Base-by-base conservation (phyloP, 1,140 invertebrate genomes). In the Nylanderia fulva region DNA sequence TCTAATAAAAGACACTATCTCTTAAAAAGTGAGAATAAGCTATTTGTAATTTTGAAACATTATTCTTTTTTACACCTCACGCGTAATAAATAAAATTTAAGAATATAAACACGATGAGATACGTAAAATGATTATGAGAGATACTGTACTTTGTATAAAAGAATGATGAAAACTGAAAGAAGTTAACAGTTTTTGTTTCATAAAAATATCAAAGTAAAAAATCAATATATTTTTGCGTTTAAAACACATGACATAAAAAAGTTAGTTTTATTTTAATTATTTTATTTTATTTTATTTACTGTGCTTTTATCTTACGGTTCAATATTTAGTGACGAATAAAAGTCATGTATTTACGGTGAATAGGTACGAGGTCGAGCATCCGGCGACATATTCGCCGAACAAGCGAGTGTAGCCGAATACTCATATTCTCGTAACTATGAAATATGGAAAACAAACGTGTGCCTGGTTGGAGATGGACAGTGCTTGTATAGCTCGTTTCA, bases 401-500 rank as follows among this genome's bases (percentile, higher is more conserved):
- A 84, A 63, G 58, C 29, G 77, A 83, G 18, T 61, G 24, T 63
- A 69, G 66, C 66, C 64, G 79, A 64, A 80, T 68, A 80, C 75
- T 85, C 75, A 80, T 86, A 45, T 66, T 58, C 27, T 56, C 52
- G 71, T 72, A 84, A 77, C 56, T 61, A 72, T 86, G 85, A 85
- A 87, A 87, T 89, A 86, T 88, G 71, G 68, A 86, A 90, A 90
- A 91, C 86, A 90, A 91, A 88, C 83, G 84, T 52, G 27, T 52
- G 24, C 48, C 36, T 42, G 84, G 18, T 1, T 33, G 9, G 2
- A 72, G 4, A 54, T 71, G 66, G 66, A 82, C 66, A 82, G 42
- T 71, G 52, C 52, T 33, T 3, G 2, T 45, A 82, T 27, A 60
- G 66, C 11, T 68, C 39, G 77, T 82, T 82, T 82, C 52, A 82